Evolutionary conservation across 2,113 vertebrate genomes (phyloP).

Genomic region (Zosterops borbonicus): DNA sequence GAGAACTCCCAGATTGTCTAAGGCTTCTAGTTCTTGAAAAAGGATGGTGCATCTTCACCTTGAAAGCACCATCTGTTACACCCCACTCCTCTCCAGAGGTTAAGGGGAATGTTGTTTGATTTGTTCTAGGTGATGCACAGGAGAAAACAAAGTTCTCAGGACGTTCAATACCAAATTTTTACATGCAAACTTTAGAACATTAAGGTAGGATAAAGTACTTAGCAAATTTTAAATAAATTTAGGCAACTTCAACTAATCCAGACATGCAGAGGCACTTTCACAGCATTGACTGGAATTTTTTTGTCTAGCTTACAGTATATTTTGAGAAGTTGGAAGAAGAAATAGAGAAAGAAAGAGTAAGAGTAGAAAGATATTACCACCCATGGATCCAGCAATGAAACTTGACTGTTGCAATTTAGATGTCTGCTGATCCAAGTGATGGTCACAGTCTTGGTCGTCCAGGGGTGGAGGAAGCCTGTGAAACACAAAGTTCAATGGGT

Average conservation of each 20-base stretch:
- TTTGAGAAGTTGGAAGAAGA: neutral
- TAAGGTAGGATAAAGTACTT: neutral
- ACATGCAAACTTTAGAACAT: neutral
- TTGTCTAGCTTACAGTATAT: neutral
- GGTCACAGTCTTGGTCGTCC: neutral
- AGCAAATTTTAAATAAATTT: neutral
- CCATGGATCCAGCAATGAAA: neutral
- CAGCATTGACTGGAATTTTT: neutral
- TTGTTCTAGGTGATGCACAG: rapidly evolving
- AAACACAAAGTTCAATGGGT: neutral
- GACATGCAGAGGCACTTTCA: neutral
- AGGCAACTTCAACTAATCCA: neutral
- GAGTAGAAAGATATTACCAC: neutral
- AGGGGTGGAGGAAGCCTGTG: neutral
- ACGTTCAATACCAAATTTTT: neutral
- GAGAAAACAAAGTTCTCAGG: neutral
- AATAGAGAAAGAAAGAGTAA: neutral
- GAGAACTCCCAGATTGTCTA: neutral
- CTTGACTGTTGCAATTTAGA: neutral
- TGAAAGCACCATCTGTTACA: neutral
- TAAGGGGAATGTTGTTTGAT: neutral
- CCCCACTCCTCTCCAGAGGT: neutral
- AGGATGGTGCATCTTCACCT: neutral
- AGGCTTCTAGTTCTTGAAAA: neutral
- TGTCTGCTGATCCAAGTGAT: neutral